Evolutionary conservation across 2,888 invertebrate species (phyloP), one percentile per base, ranked within the genome.

Genomic region (Coecobrya sp.): DNA sequence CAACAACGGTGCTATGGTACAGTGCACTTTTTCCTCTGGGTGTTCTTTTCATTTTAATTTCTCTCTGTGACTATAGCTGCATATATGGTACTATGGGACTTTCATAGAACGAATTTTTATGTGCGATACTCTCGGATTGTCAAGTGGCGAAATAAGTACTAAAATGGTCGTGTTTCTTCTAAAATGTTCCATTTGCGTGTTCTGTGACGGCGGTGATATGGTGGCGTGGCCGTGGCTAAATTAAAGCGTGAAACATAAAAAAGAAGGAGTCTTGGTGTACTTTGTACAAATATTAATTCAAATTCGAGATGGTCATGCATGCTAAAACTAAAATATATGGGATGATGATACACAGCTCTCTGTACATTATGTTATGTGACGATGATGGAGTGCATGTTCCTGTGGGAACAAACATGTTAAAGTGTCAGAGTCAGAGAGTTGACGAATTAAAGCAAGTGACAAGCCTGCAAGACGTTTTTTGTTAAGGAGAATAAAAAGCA

Each of bases 391-490:
- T 85, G 8, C 70, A 59, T 45, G 65, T 65, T 76, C 76, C 19
- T 88, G 87, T 88, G 87, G 87, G 87, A 88, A 88, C 27, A 81
- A 36, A 68, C 16, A 59, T 59, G 36, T 49, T 59, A n/a, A 59
- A 8, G 19, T 52, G 59, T n/a, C n/a, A 79, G 87, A 62, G 76
- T 79, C 68, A 79, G 73, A 81, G 65, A 36, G 79, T 76, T 76
- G 79, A 87, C 45, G 68, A 76, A 79, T 88, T 88, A 88, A 88
- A 88, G n/a, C 36, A 30, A 70, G n/a, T 81, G 88, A 81, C 88
- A 88, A n/a, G 70, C 70, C 36, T 70, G 70, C 70, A 70, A 70
- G 65, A 27, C 36, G 1, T 87, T 79, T 65, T 65, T 27, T 65
- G 27, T 65, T 25, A 27, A 27, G 65, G 27, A 27, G 13, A 59